A percentile compares a stretch with the other conserved stretches of the same genome.
phyloP scores from a whole-genome alignment of 2,797 vertebrate species.

The Cuculus canorus region DNA sequence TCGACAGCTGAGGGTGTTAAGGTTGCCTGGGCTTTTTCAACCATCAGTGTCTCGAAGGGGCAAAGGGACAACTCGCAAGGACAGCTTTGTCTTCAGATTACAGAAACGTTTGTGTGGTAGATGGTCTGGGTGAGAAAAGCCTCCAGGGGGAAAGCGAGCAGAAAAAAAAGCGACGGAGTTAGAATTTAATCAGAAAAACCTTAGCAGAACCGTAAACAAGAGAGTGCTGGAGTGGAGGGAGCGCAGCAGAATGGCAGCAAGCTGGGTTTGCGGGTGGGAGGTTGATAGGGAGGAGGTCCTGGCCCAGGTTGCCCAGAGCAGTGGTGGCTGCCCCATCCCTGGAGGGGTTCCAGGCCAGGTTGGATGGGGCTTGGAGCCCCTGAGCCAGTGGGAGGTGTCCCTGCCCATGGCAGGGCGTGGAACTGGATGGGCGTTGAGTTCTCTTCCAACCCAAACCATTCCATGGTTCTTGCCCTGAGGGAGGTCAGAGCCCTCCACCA shows the following conservation, averaged over 20 bases:
- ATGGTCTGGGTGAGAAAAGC: neutral
- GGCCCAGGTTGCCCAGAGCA: no score
- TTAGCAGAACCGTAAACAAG: neutral
- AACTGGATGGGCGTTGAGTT: no score
- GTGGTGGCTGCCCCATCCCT: no score
- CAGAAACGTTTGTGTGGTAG: neutral
- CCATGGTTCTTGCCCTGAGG: neutral
- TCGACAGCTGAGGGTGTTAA: neutral
- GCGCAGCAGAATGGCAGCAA: accelerated
- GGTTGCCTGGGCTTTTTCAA: neutral
- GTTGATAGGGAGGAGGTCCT: no score
- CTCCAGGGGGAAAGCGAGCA: neutral
- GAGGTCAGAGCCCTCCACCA: neutral
- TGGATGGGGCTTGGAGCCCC: no score
- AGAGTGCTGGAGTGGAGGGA: neutral
- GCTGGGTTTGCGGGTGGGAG: accelerated
- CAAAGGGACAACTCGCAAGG: neutral
- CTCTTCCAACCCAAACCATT: no score
- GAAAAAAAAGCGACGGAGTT: neutral
- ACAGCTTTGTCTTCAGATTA: neutral
- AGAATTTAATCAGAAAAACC: neutral
- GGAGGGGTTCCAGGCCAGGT: no score
- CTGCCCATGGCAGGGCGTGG: no score
- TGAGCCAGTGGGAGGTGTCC: no score
- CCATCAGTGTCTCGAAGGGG: neutral